Percentiles rank a stretch among this genome's conserved stretches.
Evolutionary conservation across 2,888 invertebrate species (phyloP).

Genomic region (Diarsia rubi): DNA sequence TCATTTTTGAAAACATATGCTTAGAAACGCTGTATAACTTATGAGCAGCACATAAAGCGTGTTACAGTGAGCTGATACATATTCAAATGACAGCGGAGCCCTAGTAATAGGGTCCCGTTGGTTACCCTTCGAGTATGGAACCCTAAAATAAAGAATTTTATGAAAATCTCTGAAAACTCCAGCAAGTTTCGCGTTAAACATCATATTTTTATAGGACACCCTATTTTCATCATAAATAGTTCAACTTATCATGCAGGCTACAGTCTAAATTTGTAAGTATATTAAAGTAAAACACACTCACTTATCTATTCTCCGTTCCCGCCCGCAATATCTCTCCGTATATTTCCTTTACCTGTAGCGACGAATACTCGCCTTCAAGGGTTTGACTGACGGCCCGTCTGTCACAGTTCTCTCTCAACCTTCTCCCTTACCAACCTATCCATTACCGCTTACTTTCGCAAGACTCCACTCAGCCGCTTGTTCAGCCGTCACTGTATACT

Average conservation of each 20-base stretch:
- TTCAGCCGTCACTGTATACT: slow-evolving; percentile 67
- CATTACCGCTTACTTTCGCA: slow-evolving; percentile 67
- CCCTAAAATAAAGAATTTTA: neutral
- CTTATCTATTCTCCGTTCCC: neutral
- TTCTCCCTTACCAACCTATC: slow-evolving; percentile 40
- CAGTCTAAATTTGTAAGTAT: too few species aligned
- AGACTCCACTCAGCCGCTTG: neutral
- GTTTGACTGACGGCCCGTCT: slow-evolving; percentile 82
- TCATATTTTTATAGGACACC: too few species aligned
- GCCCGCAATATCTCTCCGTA: slow-evolving; percentile 66
- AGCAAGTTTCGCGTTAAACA: neutral
- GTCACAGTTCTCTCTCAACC: slow-evolving; percentile 66
- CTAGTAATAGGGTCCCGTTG: too few species aligned
- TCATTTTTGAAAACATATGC: neutral
- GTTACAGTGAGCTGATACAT: neutral
- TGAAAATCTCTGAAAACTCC: neutral
- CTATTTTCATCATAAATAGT: neutral
- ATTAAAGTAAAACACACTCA: neutral
- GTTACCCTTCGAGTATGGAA: too few species aligned
- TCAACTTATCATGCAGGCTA: neutral
- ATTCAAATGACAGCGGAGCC: neutral
- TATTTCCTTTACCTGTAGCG: slow-evolving; percentile 79
- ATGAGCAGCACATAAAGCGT: neutral
- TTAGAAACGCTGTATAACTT: too few species aligned
- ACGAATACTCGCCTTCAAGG: slow-evolving; percentile 75